Conservation (phyloP, 2,888 invertebrate genomes). For the Orthonevra nobilis region DNA sequence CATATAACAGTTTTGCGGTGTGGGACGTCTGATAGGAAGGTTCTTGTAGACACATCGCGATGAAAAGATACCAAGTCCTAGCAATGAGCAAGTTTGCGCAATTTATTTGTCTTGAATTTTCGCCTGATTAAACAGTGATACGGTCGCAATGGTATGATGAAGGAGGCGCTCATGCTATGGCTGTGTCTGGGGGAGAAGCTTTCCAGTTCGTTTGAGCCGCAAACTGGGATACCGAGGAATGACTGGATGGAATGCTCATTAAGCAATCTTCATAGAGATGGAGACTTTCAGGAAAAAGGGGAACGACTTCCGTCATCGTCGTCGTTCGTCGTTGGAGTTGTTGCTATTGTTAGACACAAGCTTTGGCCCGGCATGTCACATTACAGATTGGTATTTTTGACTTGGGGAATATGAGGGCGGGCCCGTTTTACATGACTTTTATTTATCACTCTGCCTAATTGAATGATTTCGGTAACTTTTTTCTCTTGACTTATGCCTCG, state of each 20-base stretch:
- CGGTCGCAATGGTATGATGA: background rate
- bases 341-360: slow-evolving; percentile 46
- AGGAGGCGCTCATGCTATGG: slow-evolving; percentile 1
- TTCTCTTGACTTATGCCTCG: slow-evolving; percentile 37
- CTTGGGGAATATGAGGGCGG: slow-evolving; percentile 30
- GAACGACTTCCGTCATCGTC: slow-evolving; percentile 42
- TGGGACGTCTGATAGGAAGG: too few relatives aligned
- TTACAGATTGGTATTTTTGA: slow-evolving; percentile 54
- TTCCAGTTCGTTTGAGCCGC: slow-evolving; percentile 65
- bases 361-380: slow-evolving; percentile 32
- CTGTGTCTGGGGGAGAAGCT: slow-evolving; percentile 24
- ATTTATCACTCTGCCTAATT: slow-evolving; percentile 37
- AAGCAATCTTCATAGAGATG: slow-evolving; percentile 54
- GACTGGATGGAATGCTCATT: slow-evolving; percentile 66
- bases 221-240: slow-evolving; percentile 60
- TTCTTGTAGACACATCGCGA: too few relatives aligned
- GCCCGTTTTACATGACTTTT: slow-evolving; percentile 43
- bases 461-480: slow-evolving; percentile 50
- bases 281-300: slow-evolving; percentile 36
- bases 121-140: slow-evolving; percentile 60
- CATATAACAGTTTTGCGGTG: background rate
- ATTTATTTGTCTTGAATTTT: slow-evolving; percentile 66
- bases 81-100: slow-evolving; percentile 62
- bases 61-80: slow-evolving; percentile 18
- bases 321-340: background rate